Evolutionary conservation across 2,113 vertebrate genomes (phyloP).

Genomic region (Urocitellus parryii): DNA sequence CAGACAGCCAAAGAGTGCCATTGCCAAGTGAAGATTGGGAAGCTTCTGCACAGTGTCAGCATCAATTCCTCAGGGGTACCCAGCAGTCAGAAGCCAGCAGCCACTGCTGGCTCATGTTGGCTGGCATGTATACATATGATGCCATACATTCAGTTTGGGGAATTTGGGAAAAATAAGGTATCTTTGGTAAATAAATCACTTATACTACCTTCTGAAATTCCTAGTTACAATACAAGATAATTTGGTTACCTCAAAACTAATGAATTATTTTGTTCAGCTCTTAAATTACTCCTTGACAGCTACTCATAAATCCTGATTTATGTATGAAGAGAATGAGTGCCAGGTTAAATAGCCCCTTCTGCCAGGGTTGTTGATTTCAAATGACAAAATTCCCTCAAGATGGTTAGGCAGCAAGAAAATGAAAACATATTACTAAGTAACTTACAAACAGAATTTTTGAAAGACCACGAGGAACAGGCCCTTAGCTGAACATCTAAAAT

Average conservation of each 20-base stretch:
- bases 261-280: neutral
- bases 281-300: neutral
- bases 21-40: neutral
- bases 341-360: neutral
- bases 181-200: neutral
- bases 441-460: neutral
- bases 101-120: neutral
- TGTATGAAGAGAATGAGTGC: neutral
- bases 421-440: neutral
- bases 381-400: neutral
- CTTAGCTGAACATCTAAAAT: neutral
- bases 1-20: neutral
- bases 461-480: neutral
- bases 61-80: neutral
- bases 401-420: neutral
- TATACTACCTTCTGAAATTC: neutral
- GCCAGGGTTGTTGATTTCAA: neutral
- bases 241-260: neutral
- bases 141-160: neutral
- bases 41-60: neutral
- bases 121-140: neutral
- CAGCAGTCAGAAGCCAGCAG: neutral
- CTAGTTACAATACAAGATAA: neutral
- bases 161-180: neutral
- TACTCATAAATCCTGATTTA: neutral